Evolutionary conservation across 2,113 vertebrate species (phyloP).

Genomic region (Rafetus swinhoei): DNA sequence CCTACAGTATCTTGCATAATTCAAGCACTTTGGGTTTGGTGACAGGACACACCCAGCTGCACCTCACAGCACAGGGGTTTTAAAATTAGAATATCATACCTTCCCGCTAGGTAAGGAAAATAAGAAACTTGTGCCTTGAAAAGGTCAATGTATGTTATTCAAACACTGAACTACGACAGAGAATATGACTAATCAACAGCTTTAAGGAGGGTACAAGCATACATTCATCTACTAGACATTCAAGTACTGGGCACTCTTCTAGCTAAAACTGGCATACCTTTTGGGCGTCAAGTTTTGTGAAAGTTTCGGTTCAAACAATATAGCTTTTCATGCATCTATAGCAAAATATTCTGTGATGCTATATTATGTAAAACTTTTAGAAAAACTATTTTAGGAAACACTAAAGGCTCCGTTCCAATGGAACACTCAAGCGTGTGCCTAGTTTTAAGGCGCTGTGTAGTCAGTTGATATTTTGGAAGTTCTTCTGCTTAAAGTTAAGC

Average conservation of each 20-base stretch:
- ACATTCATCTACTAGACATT: slow-evolving; percentile 41
- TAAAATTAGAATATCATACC: slow-evolving; percentile 11
- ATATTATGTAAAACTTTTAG: neutral
- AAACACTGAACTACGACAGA: slow-evolving; percentile 31
- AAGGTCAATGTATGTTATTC: slow-evolving; percentile 60
- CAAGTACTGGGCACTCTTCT: neutral
- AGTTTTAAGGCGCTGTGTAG: neutral
- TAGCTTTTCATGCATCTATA: fast-evolving
- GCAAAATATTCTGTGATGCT: neutral
- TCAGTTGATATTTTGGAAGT: neutral
- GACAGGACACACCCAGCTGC: slow-evolving; percentile 54
- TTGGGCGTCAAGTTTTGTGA: neutral
- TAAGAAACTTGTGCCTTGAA: slow-evolving; percentile 60
- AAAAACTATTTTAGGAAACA: neutral
- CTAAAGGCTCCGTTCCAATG: neutral
- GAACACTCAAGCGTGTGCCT: neutral
- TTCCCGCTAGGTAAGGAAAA: slow-evolving; percentile 62
- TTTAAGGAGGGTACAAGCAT: neutral
- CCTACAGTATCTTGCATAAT: slow-evolving; percentile 54
- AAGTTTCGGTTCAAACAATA: neutral
- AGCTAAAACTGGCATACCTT: neutral
- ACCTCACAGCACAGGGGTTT: slow-evolving; percentile 16
- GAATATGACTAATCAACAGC: slow-evolving; percentile 39
- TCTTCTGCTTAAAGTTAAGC: neutral
- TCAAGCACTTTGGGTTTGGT: neutral